A percentile compares a stretch with the other conserved stretches of the same genome.
Conservation (phyloP, 92 coral and sea anemone species). For the Meandrina meandrites region DNA sequence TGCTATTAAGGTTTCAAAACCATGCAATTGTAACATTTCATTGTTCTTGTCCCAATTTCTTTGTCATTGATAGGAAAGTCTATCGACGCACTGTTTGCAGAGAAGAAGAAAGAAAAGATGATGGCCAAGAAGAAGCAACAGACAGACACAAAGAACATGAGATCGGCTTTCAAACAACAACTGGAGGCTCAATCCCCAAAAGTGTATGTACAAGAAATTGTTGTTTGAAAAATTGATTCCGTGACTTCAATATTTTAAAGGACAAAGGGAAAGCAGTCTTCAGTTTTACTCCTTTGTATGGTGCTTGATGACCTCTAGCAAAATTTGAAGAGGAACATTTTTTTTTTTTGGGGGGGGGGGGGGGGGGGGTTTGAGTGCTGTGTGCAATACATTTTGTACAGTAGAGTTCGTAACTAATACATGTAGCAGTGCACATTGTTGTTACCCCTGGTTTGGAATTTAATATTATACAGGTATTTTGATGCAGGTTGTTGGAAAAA, state of each 20-base stretch:
- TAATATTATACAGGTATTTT: no score
- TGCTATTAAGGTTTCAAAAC: neutral
- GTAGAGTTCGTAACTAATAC: no score
- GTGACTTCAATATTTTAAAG: no score
- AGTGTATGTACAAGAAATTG: conserved; percentile 23
- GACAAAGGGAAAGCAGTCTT: no score
- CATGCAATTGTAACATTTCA: neutral
- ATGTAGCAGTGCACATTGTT: no score
- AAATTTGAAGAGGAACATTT: no score
- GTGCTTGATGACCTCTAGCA: no score
- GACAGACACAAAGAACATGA: conserved; percentile 71
- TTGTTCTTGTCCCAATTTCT: neutral
- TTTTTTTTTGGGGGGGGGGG: no score
- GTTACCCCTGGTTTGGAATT: no score
- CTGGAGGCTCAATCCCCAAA: conserved; percentile 75
- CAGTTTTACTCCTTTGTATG: neutral
- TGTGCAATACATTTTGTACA: no score
- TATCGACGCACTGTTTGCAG: conserved; percentile 74
- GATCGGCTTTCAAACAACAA: conserved; percentile 90
- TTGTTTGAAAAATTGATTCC: neutral
- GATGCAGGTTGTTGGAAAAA: no score
- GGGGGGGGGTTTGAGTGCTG: no score
- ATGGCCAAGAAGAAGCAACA: conserved; percentile 79
- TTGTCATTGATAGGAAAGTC: conserved; percentile 3
- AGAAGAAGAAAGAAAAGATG: conserved; percentile 79